Conservation (phyloP, 1,140 invertebrate genomes). For the Ostrea edulis region DNA sequence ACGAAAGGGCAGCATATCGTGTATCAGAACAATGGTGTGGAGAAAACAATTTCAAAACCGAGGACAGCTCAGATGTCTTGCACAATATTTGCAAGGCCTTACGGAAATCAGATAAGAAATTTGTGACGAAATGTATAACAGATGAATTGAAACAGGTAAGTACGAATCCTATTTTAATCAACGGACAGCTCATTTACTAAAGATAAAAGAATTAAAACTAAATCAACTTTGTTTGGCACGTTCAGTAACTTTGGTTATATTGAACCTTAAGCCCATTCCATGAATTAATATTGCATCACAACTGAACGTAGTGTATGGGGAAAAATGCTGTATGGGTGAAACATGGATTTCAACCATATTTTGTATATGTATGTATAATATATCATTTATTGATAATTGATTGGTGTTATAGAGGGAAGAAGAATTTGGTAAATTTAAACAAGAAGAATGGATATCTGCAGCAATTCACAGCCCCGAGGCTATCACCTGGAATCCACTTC, state of each 20-base stretch:
- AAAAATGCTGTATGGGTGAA: too few relatives aligned
- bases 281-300: too few relatives aligned
- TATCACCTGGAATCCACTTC: background rate
- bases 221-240: too few relatives aligned
- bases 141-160: background rate
- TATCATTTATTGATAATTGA: too few relatives aligned
- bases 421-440: background rate
- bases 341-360: too few relatives aligned
- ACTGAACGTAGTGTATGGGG: too few relatives aligned
- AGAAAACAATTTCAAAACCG: background rate
- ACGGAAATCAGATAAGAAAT: background rate
- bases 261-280: too few relatives aligned
- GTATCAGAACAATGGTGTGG: background rate
- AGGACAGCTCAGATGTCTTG: background rate
- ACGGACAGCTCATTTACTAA: too few relatives aligned
- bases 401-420: too few relatives aligned
- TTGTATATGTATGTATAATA: too few relatives aligned
- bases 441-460: background rate
- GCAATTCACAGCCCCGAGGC: background rate
- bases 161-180: background rate
- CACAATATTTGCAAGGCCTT: background rate
- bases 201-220: too few relatives aligned
- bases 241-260: too few relatives aligned
- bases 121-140: background rate
- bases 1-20: background rate